These are phyloP conservation scores for Porites lutea DNA, from an alignment of 64 coral and sea anemone species.

Conservation along the genomic window DNA sequence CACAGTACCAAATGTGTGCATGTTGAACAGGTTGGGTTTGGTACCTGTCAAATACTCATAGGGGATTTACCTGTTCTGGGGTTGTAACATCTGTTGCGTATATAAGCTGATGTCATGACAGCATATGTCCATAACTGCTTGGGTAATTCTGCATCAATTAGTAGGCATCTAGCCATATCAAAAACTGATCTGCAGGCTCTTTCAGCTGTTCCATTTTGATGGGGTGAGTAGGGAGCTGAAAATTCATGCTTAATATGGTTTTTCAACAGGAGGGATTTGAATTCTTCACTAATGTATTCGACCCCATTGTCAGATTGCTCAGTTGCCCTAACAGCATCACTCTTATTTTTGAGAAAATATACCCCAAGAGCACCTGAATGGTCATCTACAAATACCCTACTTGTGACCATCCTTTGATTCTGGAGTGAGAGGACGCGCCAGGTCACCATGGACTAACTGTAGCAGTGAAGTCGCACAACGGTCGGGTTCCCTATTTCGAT, in stretches of 20 bases:
- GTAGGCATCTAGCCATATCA: slow-evolving; percentile 61
- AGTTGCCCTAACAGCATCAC: slow-evolving; percentile 41
- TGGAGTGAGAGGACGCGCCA: slow-evolving; percentile 40
- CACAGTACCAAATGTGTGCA: slow-evolving; percentile 56
- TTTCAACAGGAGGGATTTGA: slow-evolving; percentile 18
- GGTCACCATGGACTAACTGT: slow-evolving; percentile 37
- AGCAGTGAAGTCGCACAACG: too few species aligned
- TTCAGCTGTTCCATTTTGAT: slow-evolving; percentile 67
- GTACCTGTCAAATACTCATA: too few species aligned
- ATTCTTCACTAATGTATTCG: slow-evolving; percentile 30
- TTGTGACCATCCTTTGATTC: slow-evolving; percentile 25
- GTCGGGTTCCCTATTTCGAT: too few species aligned
- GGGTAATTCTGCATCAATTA: slow-evolving; percentile 7
- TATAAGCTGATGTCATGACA: slow-evolving; percentile 13
- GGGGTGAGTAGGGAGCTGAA: slow-evolving; percentile 36
- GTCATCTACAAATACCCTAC: slow-evolving; percentile 54
- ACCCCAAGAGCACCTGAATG: slow-evolving; percentile 16
- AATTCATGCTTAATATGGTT: slow-evolving; percentile 34
- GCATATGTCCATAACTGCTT: slow-evolving; percentile 60
- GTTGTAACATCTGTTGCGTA: neutral
- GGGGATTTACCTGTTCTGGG: too few species aligned
- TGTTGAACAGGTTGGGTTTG: slow-evolving; percentile 37
- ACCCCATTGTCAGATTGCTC: slow-evolving; percentile 52
- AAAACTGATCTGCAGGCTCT: slow-evolving; percentile 53
- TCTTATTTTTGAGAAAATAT: neutral